Base-by-base conservation (phyloP, 2,888 invertebrate genomes). In the Trichogramma evanescens region DNA sequence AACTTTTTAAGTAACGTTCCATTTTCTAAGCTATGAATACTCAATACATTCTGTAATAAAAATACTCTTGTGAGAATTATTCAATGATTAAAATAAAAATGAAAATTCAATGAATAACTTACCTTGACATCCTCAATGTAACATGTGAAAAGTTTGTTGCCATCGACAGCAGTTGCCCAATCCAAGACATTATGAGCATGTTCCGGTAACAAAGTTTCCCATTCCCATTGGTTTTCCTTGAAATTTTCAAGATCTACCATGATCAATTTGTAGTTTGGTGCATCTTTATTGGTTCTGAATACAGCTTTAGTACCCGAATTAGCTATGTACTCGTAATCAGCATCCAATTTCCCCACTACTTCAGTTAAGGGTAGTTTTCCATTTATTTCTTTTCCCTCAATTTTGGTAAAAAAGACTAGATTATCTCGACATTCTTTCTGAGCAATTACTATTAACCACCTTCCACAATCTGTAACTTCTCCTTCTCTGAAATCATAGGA, bases 121-220 rank as follows among this genome's bases (percentile, higher is more conserved):
- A 93, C 95, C 84, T 96, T 96, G 6, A 97, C 97, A 82, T 98
- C 95, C 73, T 91, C 86, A 61, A 97, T 85, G 75, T 96, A 98
- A 75, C 90, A 89, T 44, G 94, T 80, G 56, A 96, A 84, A 44
- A 99, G 81, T 77, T 93, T 90, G 74, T 95, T 86, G n/a, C 85
- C 80, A 75, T 93, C 86, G 0, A 95, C 93, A 57, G 92, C 89
- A 6, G 84, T 82, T 0, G 88, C 91, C 91, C 93, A 95, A 74
- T 95, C 93, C 49, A 99, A 77, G 0, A 97, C 96, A 80, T 95
- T 89, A 62, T 85, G 86, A 4, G 86, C 79, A 75, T 97, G 87
- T 78, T 97, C 94, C 39, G 87, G 81, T 67, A 98, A 84, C 26
- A 98, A 81, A 2, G 89, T 89, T 42, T 79, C 79, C 96, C 97